A percentile compares a stretch with the other conserved stretches of the same genome.
These are phyloP conservation scores for Propithecus perrieri DNA, from an alignment of 2,797 vertebrate genomes.

Conservation along the genomic window DNA sequence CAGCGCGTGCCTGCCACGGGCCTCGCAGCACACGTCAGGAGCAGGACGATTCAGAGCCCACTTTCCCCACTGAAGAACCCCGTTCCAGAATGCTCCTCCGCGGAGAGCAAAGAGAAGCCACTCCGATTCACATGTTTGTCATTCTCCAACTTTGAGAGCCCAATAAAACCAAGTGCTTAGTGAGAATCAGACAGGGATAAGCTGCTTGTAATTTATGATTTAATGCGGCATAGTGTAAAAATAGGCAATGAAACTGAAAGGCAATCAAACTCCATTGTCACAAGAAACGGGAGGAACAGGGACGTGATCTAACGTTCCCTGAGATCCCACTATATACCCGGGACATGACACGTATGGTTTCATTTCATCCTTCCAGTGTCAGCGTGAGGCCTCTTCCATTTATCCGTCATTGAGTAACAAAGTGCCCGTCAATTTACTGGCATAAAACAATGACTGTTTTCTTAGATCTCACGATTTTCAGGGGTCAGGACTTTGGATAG, in stretches of 20 bases:
- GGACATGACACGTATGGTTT: not conserved
- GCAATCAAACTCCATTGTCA: conserved; percentile 67
- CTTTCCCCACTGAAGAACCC: rapidly evolving
- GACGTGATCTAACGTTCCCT: not conserved
- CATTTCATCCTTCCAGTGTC: not conserved
- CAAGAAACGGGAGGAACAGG: not conserved
- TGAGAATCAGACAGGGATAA: conserved; percentile 45
- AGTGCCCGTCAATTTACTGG: not conserved
- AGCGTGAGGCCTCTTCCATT: not conserved
- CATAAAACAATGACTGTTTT: not conserved
- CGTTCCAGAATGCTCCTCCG: not conserved
- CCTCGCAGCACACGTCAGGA: not conserved
- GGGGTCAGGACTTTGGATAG: not conserved
- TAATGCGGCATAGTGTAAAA: conserved; percentile 56
- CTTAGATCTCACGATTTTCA: not conserved
- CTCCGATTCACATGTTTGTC: not conserved
- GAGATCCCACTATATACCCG: not conserved
- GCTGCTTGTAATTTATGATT: conserved; percentile 70
- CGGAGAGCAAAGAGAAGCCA: not conserved
- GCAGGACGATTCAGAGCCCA: not conserved
- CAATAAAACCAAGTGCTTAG: conserved; percentile 55
- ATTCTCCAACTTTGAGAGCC: conserved; percentile 45
- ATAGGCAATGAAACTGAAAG: conserved; percentile 58
- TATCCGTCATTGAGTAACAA: not conserved
- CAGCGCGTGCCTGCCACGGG: rapidly evolving